Evolutionary conservation across 1,140 invertebrate genomes (phyloP), one percentile per base, ranked within the genome.

Genomic region (Zeugodacus cucurbitae): DNA sequence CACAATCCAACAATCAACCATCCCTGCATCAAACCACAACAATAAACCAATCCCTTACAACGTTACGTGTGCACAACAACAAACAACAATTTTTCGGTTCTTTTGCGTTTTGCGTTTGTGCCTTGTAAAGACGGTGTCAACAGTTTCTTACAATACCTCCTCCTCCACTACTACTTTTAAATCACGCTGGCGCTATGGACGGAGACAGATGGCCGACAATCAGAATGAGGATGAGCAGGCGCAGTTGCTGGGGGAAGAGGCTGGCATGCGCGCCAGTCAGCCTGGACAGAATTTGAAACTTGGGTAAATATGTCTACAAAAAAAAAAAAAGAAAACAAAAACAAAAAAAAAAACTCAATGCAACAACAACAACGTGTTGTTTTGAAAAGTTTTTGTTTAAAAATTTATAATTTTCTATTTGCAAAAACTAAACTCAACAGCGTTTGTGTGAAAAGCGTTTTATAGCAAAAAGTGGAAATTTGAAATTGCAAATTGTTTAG

Each of bases 171-270:
- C 74, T 82, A 82, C 74, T 29, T 82, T 82, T 82, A 91, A 91
- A 89, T 89, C 62, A 89, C 91, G 91, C 92, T 92, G 91, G 91
- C 92, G 92, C 90, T 92, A 92, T 90, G 91, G 91, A 92, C 70
- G 70, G 74, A 91, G 90, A 88, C 93, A 98, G 97, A 97, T 98
- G 97, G 97, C 97, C 94, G 97, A 97, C 94, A 96, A 97, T 94
- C 96, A 97, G 94, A 96, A 97, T 91, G 97, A 98, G 94, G 98
- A 99, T 94, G 98, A 99, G 94, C 97, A 97, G 94, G 97, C 98
- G 90, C 98, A 97, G 91, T 96, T 99, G 91, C 96, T 99, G 91
- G 98, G 98, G 93, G 98, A 99, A 95, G 98, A 99, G 95, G 58
- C 58, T 10, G 97, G 97, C 92, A 95, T 98, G 90, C 96, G 97